Base-by-base conservation (phyloP, 2,888 invertebrate species). In the Drepanosiphum platanoidis region DNA sequence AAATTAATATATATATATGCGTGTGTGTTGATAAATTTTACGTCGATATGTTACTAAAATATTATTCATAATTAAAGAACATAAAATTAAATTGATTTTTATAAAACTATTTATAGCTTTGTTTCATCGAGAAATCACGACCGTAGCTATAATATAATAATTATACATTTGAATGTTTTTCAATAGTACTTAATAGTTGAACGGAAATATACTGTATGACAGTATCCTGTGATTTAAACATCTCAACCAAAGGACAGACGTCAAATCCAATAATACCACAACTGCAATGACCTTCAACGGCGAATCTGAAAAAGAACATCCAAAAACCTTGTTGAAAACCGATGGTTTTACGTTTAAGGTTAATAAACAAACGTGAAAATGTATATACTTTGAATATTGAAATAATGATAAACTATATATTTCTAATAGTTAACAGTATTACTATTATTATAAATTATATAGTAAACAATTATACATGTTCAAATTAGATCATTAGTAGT, bases 161-260 rank as follows among this genome's bases (percentile, higher is more conserved):
- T n/a, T n/a, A n/a, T 66, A 80, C 30, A 42, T 61, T 82, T 61
- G 61, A 82, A 82, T 72, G 71, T 72, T 39, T 30, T 13, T 68
- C 42, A 39, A 13, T 61, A 7, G 4, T 8, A 32, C 52, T 36
- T 22, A 34, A n/a, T 18, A 58, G 46, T n/a, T 70, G 13, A 70
- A 61, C 61, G 39, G 22, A 82, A 32, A 32, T 39, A 39, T 32
- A 58, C 39, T 71, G 71, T 61, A 42, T 72, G 61, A 72, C 72
- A 61, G 81, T 82, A 71, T 72, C 71, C 70, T 70, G 52, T 80
- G 70, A 36, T 61, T 70, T 39, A 36, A 68, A 81, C 5, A 36
- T 61, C 52, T 39, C 36, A 68, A 81, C 5, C n/a, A 61, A 82
- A 71, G 71, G 72, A 72, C 81, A 82, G 32, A 82, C 61, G 81